Evolutionary conservation across 2,113 vertebrate genomes (phyloP).

Genomic region (Pseudonaja textilis): DNA sequence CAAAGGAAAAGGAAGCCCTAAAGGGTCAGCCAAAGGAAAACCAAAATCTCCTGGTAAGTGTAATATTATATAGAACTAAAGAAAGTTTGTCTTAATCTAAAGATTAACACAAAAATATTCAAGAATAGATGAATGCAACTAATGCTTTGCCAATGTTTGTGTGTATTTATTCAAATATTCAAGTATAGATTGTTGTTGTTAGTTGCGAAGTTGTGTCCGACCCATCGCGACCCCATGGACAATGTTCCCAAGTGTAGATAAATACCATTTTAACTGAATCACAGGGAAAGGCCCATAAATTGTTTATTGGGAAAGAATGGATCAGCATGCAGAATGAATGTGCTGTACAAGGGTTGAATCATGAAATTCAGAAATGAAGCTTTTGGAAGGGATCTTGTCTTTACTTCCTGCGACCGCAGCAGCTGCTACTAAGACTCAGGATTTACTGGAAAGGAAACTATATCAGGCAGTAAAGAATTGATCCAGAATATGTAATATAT

Average conservation of each 20-base stretch:
- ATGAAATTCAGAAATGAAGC: not conserved
- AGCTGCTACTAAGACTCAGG: not conserved
- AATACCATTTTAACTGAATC: not conserved
- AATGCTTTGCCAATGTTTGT: not conserved
- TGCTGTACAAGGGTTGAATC: not conserved
- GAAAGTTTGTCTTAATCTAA: not conserved
- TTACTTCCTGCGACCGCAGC: not conserved
- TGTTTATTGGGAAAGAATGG: not conserved
- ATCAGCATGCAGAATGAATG: not conserved
- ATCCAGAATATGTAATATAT: not conserved
- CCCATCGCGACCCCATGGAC: too few species aligned
- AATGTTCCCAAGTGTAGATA: not conserved
- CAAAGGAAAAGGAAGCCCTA: conserved; percentile 15
- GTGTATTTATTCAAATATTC: not conserved
- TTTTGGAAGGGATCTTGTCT: not conserved
- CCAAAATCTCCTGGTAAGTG: conserved; percentile 41
- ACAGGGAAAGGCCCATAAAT: not conserved
- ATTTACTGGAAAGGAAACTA: not conserved
- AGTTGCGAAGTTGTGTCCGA: too few species aligned
- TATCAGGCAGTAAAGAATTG: not conserved
- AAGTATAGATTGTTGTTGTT: not conserved
- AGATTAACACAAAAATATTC: not conserved
- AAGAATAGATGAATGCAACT: not conserved
- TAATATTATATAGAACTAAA: conserved; percentile 10
- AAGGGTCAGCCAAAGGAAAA: conserved; percentile 57